Evolutionary conservation across 2,113 vertebrate genomes (phyloP).

Genomic region (Arizona elegans): DNA sequence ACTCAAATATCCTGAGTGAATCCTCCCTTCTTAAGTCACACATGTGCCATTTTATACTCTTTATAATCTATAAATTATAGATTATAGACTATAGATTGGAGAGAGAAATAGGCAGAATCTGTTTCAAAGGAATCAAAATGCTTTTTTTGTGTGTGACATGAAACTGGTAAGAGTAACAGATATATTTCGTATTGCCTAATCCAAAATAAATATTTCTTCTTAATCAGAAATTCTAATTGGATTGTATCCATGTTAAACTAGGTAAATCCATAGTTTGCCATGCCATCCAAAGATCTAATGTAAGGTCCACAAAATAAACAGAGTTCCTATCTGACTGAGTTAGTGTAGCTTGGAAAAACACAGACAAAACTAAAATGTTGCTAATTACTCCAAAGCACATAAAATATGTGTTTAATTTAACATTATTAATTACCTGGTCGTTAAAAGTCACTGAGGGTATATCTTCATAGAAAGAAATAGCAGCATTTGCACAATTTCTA

Average conservation of each 20-base stretch:
- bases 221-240: background rate
- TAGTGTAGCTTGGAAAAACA: background rate
- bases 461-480: background rate
- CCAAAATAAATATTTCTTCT: background rate
- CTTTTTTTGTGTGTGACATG: background rate
- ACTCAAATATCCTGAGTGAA: constrained; percentile 34
- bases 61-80: background rate
- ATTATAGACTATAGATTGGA: background rate
- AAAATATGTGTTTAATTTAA: background rate
- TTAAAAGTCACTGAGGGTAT: background rate
- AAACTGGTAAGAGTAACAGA: background rate
- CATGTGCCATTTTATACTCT: constrained; percentile 9
- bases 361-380: background rate
- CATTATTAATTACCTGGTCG: background rate
- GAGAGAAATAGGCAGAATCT: background rate
- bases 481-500: background rate
- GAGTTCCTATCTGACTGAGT: background rate
- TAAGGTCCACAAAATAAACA: background rate
- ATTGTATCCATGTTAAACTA: background rate
- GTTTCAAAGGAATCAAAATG: background rate
- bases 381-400: background rate
- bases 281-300: background rate
- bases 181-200: background rate
- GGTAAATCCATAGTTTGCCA: background rate
- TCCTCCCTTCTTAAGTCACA: constrained; percentile 25